Base-by-base conservation (phyloP, 2,888 invertebrate species). In the Entomobrya proxima region DNA sequence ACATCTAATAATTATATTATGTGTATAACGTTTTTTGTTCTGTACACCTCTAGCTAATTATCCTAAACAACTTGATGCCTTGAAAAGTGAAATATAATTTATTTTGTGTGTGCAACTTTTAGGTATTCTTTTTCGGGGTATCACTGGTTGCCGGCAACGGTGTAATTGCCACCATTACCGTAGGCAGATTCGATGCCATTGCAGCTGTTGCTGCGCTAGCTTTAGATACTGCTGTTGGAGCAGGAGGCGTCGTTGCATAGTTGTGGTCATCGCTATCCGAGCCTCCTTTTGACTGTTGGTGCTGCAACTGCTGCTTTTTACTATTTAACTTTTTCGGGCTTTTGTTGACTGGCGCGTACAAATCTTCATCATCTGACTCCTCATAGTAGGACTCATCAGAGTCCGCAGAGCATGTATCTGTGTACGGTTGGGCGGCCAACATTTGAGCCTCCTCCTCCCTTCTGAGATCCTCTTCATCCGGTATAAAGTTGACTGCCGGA, bases 401-500 rank as follows among this genome's bases (percentile, higher is more conserved):
- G 4, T 78, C 78, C 40, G 4, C 7, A n/a, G n/a, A 44, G 55
- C 77, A 21, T 32, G n/a, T n/a, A n/a, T 35, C 4, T 78, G 69
- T 18, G 30, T 67, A 18, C 52, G 13, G 15, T 44, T 32, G 6
- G 1, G 40, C 0, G 27, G 64, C 9, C 24, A 24, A 9, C 18
- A 52, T 52, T 9, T 9, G 30, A 24, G 18, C 24, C 15, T 52
- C 40, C 27, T 72, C 50, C 13, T 69, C 69, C 69, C 24, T 61
- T 7, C 11, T 13, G 27, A 52, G n/a, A 21, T 78, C 85, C 18
- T 78, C 75, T 13, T 64, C 77, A 27, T 72, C 40, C 0, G 47
- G 75, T 47, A 77, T 76, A 80, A 87, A 88, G 13, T 47, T 86
- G 1, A 90, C 80, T 44, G 50, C 9, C 15, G 89, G 89, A 52